Evolutionary conservation across 1,140 invertebrate genomes (phyloP).

Genomic region (Lutraria rhynchaena): DNA sequence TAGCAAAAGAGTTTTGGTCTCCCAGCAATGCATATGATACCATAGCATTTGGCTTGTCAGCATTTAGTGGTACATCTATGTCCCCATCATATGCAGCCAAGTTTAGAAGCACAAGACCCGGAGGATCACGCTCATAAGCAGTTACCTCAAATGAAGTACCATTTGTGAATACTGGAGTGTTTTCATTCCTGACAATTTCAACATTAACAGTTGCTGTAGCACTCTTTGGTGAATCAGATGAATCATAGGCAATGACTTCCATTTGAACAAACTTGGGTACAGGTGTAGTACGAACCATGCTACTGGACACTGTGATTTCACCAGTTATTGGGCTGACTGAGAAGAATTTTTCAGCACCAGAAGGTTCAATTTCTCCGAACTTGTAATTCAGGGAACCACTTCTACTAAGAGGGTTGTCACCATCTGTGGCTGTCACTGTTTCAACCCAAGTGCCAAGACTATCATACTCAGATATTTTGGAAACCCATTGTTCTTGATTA

Average conservation of each 20-base stretch:
- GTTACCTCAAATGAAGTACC: neutral
- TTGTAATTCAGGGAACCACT: constrained; percentile 43
- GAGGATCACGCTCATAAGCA: neutral
- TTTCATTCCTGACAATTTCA: constrained; percentile 42
- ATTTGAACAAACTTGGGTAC: constrained; percentile 16
- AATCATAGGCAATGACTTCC: constrained; percentile 42
- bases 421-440: constrained; percentile 34
- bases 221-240: constrained; percentile 10
- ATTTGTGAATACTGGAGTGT: constrained; percentile 6
- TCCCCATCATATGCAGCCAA: constrained; percentile 31
- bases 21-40: constrained; percentile 22
- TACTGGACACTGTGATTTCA: constrained; percentile 27
- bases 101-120: neutral
- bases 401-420: constrained; percentile 36
- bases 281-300: constrained; percentile 16
- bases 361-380: constrained; percentile 5
- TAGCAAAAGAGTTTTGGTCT: constrained; percentile 31
- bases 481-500: neutral
- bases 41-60: constrained; percentile 50
- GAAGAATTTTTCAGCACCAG: constrained; percentile 31
- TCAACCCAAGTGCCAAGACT: neutral
- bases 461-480: constrained; percentile 44
- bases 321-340: constrained; percentile 39
- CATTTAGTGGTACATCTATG: constrained; percentile 2
- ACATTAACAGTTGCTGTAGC: constrained; percentile 37